Evolutionary conservation across 2,113 vertebrate genomes (phyloP), one percentile per base, ranked within the genome.

Genomic region (Lota lota): DNA sequence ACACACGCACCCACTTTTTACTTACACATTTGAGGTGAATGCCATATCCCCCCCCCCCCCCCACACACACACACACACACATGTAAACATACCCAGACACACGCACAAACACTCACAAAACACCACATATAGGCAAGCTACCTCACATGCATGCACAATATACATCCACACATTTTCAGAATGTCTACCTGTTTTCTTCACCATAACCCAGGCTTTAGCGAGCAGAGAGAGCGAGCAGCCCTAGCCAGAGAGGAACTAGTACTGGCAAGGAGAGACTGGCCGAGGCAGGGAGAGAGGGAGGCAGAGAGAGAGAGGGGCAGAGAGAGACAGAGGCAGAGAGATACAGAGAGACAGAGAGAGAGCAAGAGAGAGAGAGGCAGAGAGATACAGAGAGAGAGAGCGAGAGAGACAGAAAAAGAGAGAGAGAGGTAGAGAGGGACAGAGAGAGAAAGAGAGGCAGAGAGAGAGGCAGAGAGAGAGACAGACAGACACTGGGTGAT

Each of bases 111-210:
- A 15, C 51, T 22, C 64, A 53, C 22, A 33, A 33, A 33, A 28
- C 54, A 54, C 54, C 22, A 33, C 19, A 24, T 12, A 56, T 5
- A 7, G 3, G 28, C 28, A 33, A n/a, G n/a, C n/a, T n/a, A n/a
- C n/a, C n/a, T n/a, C n/a, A n/a, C n/a, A n/a, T n/a, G n/a, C 36
- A 40, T 11, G 11, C 40, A 47, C 10, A 47, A 47, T 47, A 47
- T 14, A 47, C 40, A 47, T 12, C 7, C 7, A 47, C 40, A 47
- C 40, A 10, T 47, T 47, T 14, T n/a, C n/a, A 57, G n/a, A 33
- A 8, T 33, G 24, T 76, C 72, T 88, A 87, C 88, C 86, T 89
- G 85, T 82, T 22, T 82, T 79, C 74, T 84, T 86, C 61, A 28
- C 61, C 88, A 89, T 88, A 74, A 61, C 53, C n/a, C 53, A 56